These are phyloP conservation scores for Lordiphosa stackelbergi DNA, from an alignment of 1,140 invertebrate genomes.

Conservation along the genomic window DNA sequence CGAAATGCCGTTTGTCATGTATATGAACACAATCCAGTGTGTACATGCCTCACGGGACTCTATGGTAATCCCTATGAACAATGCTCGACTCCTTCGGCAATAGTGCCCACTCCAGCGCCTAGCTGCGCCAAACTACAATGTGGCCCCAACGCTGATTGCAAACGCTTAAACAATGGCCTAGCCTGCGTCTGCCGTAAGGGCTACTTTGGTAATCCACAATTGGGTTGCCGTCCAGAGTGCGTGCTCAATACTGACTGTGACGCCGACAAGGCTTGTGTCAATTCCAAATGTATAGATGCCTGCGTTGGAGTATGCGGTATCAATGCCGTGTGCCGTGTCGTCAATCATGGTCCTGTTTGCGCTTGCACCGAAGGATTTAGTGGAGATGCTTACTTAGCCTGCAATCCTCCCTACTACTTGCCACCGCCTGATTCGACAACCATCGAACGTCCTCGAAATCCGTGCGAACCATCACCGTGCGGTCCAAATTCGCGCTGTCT, in stretches of 20 bases:
- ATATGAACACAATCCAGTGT: constrained; percentile 87
- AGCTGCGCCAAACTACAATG: constrained; percentile 85
- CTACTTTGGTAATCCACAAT: constrained; percentile 85
- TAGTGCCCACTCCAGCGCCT: constrained; percentile 78
- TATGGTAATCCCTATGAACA: constrained; percentile 90
- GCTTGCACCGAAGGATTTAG: constrained; percentile 84
- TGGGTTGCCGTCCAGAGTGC: constrained; percentile 87
- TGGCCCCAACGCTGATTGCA: constrained; percentile 86
- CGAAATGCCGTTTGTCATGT: constrained; percentile 86
- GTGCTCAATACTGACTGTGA: constrained; percentile 87
- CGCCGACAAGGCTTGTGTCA: constrained; percentile 83
- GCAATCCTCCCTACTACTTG: constrained; percentile 77
- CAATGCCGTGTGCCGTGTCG: constrained; percentile 85
- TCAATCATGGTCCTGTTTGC: constrained; percentile 88
- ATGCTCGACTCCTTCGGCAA: constrained; percentile 79
- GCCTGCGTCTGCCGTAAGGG: constrained; percentile 83
- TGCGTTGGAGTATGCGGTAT: constrained; percentile 87
- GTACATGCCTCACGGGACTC: constrained; percentile 84
- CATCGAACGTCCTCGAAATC: constrained; percentile 76
- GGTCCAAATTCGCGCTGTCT: constrained; percentile 88
- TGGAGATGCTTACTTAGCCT: constrained; percentile 88
- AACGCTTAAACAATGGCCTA: constrained; percentile 79
- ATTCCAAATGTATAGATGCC: constrained; percentile 88
- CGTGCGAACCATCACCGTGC: constrained; percentile 87
- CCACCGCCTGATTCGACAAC: constrained; percentile 53